phyloP scores from a whole-genome alignment of 2,113 vertebrate species.

The Sebastes fasciatus region DNA sequence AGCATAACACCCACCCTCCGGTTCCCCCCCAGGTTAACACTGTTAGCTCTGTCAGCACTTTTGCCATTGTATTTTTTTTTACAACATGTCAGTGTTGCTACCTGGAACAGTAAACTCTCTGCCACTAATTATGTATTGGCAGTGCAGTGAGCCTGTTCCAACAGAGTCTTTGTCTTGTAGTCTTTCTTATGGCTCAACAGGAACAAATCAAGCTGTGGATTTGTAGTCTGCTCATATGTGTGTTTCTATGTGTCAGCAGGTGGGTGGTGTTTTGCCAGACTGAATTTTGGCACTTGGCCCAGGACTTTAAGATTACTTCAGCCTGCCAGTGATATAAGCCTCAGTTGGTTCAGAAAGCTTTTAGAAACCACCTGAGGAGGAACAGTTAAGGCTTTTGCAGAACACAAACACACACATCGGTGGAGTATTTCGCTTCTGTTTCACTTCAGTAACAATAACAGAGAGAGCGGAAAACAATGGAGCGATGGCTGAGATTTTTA shows the following conservation, averaged over 20 bases:
- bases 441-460: slow-evolving; percentile 32
- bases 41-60: too few species aligned
- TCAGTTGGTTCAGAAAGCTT: slow-evolving; percentile 51
- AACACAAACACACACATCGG: background rate
- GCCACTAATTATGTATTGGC: slow-evolving; percentile 44
- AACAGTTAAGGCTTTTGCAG: slow-evolving; percentile 1
- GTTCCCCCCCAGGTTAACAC: too few species aligned
- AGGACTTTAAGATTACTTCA: slow-evolving; percentile 28
- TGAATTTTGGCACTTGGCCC: slow-evolving; percentile 42
- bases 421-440: background rate
- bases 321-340: slow-evolving; percentile 43
- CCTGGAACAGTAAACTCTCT: slow-evolving; percentile 36
- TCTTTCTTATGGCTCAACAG: slow-evolving; percentile 44
- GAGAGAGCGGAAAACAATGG: background rate
- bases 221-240: background rate
- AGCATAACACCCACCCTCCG: too few species aligned
- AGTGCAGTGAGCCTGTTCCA: slow-evolving; percentile 12
- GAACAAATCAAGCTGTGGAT: slow-evolving; percentile 33
- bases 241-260: slow-evolving; percentile 27
- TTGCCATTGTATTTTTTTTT: too few species aligned
- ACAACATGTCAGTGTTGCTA: background rate
- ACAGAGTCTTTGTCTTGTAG: slow-evolving; percentile 20
- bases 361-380: slow-evolving; percentile 32
- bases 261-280: slow-evolving; percentile 33
- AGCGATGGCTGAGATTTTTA: background rate